Conservation (phyloP, 30 jellyfish, hydroid and myxozoan genomes). For the Rhopilema esculentum region DNA sequence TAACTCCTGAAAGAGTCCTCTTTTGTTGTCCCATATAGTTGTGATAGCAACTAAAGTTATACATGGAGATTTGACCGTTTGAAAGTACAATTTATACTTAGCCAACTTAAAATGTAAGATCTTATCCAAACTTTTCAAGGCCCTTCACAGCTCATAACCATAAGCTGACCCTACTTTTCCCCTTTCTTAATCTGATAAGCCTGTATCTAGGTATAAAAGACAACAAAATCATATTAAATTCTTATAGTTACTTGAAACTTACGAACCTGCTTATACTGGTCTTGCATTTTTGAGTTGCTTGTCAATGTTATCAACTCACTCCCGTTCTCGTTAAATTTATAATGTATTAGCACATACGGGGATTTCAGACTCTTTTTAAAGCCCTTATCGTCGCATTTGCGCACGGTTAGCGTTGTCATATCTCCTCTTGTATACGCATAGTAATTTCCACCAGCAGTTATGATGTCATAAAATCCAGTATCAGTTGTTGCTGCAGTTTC, state of each 20-base stretch:
- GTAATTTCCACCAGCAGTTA: conserved; percentile 68
- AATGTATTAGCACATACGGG: conserved; percentile 40
- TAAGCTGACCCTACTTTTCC: too few species aligned
- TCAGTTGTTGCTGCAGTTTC: conserved; percentile 24
- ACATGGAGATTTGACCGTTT: too few species aligned
- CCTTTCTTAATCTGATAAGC: too few species aligned
- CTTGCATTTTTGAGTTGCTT: conserved; percentile 48
- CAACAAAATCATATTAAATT: too few species aligned
- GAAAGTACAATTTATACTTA: too few species aligned
- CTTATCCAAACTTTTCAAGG: too few species aligned
- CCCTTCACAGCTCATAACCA: too few species aligned
- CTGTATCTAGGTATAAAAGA: too few species aligned
- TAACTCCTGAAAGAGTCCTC: too few species aligned
- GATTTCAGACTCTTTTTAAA: conserved; percentile 53
- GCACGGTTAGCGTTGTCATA: conserved; percentile 21
- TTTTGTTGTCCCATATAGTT: too few species aligned
- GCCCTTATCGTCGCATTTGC: conserved; percentile 53
- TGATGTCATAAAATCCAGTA: conserved; percentile 61
- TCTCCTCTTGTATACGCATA: conserved; percentile 75
- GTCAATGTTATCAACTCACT: conserved; percentile 45
- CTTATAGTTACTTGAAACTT: not conserved
- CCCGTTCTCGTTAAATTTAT: conserved; percentile 48
- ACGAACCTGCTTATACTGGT: conserved; percentile 62
- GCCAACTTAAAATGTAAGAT: too few species aligned
- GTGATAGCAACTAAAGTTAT: too few species aligned